phyloP scores from a whole-genome alignment of 2,113 vertebrate genomes.

The Ranitomeya variabilis region DNA sequence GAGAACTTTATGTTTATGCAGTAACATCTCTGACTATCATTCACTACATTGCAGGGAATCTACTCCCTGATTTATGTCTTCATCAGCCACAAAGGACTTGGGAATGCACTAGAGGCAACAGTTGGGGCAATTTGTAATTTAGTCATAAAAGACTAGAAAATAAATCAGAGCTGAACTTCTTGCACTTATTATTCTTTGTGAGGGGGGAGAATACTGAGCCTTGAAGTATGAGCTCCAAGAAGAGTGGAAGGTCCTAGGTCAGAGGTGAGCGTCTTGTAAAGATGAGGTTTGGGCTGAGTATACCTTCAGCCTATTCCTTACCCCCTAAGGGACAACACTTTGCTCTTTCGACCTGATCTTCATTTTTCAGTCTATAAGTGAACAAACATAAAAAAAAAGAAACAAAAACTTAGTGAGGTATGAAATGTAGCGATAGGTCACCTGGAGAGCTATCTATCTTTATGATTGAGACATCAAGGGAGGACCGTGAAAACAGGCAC shows the following conservation, averaged over 20 bases:
- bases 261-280: slow-evolving; percentile 29
- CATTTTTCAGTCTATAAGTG: slow-evolving; percentile 38
- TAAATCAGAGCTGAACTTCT: slow-evolving; percentile 32
- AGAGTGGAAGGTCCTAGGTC: slow-evolving; percentile 34
- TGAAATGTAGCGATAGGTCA: background rate
- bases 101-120: background rate
- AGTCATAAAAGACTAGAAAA: slow-evolving; percentile 25
- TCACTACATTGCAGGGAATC: too few species aligned
- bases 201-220: background rate
- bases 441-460: background rate
- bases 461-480: background rate
- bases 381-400: background rate
- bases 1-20: too few species aligned
- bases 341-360: slow-evolving; percentile 46
- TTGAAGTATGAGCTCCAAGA: slow-evolving; percentile 33
- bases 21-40: too few species aligned
- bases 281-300: slow-evolving; percentile 23
- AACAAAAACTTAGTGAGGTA: background rate
- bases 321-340: slow-evolving; percentile 23
- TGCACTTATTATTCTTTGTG: slow-evolving; percentile 43
- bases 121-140: slow-evolving; percentile 30
- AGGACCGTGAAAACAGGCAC: background rate
- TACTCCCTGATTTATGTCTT: background rate
- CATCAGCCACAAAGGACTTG: slow-evolving; percentile 6
- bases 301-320: slow-evolving; percentile 41